phyloP scores from a whole-genome alignment of 2,888 invertebrate species.

The Emmelina monodactyla region DNA sequence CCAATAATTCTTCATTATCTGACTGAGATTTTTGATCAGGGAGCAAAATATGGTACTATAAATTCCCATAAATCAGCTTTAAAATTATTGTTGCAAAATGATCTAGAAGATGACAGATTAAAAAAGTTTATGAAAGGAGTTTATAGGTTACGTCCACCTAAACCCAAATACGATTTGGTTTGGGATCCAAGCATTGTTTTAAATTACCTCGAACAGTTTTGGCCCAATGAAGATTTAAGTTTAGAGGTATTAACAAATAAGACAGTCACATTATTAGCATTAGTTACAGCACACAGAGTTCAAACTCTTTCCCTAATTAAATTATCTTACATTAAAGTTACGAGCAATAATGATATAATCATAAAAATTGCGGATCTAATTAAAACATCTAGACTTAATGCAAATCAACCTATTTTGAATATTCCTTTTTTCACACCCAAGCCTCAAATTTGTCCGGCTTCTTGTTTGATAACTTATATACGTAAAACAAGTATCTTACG shows the following conservation, averaged over 20 bases:
- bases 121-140: not conserved
- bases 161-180: not conserved
- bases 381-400: not conserved
- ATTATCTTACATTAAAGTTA: not conserved
- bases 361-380: not conserved
- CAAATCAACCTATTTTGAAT: not conserved
- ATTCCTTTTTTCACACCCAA: not conserved
- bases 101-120: not conserved
- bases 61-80: conserved; percentile 1
- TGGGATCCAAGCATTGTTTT: not conserved
- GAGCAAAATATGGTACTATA: conserved; percentile 1
- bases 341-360: not conserved
- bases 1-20: not conserved
- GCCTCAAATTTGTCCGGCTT: not conserved
- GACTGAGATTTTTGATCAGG: not conserved
- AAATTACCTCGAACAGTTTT: not conserved
- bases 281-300: not conserved
- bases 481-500: not conserved
- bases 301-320: not conserved
- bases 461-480: not conserved
- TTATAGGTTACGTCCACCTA: not conserved
- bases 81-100: not conserved
- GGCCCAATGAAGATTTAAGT: not conserved
- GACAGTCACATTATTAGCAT: not conserved
- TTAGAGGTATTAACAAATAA: not conserved